Base-by-base conservation (phyloP, 2,113 vertebrate genomes). In the Esox niger region DNA sequence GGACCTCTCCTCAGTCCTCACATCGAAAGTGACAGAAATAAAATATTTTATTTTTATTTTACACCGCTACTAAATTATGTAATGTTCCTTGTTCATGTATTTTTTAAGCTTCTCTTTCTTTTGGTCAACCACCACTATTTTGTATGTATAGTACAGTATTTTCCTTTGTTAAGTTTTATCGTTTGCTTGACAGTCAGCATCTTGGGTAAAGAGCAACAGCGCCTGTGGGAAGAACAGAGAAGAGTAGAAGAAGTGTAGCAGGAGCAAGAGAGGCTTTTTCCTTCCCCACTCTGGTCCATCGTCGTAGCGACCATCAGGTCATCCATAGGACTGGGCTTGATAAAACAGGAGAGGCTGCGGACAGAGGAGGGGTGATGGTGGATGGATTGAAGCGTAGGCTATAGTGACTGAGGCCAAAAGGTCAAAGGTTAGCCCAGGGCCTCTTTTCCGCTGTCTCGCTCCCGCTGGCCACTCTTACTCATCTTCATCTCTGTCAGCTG, bases 401-500 rank as follows among this genome's bases (percentile, higher is more conserved):
- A 32, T 32, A 8, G 58, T 63, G 69, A 17, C 7, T 58, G 56
- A 32, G 73, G 71, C 32, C 43, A 60, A 27, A 55, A 60, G 54
- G 66, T 77, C 3, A n/a, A 49, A 30, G 69, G 61, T 90, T 91
- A 90, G 69, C 90, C 90, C 58, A 90, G 67, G 68, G 88, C 88
- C 76, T 93, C 88, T 89, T 94, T 94, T 70, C 83, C 74, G 38
- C 82, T 88, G 77, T 93, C 92, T 78, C 90, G 81, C 69, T 93
- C 92, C 73, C 94, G 86, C 80, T 92, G 93, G 74, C 85, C 79
- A 31, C 87, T 89, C 63, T 93, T 94, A 76, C 83, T 95, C 88
- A 95, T 95, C 90, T 95, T 95, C 87, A 97, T 94, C 88, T 97
- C 94, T 2, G 95, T 97, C 87, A 97, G 91, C 90, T 97, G 95